phyloP scores from a whole-genome alignment of 2,797 vertebrate species.

The Lutjanus argentimaculatus region DNA sequence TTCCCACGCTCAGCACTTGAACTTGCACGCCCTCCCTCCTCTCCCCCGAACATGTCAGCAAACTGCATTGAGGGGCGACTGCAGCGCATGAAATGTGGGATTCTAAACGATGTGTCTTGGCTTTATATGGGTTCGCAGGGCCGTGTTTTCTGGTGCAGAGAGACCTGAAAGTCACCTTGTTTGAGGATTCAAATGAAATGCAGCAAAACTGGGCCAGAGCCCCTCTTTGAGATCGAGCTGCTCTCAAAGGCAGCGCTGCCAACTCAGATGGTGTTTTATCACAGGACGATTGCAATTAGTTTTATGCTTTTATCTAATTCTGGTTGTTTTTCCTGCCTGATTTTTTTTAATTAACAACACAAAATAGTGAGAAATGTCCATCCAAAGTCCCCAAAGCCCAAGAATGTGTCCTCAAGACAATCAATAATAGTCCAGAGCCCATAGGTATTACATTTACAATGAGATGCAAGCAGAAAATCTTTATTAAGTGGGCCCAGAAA shows the following conservation, averaged over 20 bases:
- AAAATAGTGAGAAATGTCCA: not conserved
- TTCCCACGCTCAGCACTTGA: slow-evolving; percentile 81
- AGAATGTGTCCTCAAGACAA: not conserved
- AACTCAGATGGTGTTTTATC: slow-evolving; percentile 23
- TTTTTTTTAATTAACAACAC: no score
- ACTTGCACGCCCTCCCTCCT: slow-evolving; percentile 61
- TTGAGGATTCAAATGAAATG: slow-evolving; percentile 59
- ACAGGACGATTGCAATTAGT: slow-evolving; percentile 12
- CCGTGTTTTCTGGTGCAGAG: slow-evolving; percentile 46
- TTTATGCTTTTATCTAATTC: slow-evolving; percentile 24
- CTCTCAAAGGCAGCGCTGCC: slow-evolving; percentile 31
- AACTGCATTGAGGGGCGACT: slow-evolving; percentile 51
- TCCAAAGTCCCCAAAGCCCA: not conserved
- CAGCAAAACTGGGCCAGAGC: slow-evolving; percentile 65
- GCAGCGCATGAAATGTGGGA: slow-evolving; percentile 50
- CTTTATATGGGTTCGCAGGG: slow-evolving; percentile 13
- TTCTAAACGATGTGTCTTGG: slow-evolving; percentile 29
- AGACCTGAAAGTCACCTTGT: slow-evolving; percentile 74
- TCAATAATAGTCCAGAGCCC: not conserved
- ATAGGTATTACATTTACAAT: not conserved
- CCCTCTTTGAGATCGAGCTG: slow-evolving; percentile 15
- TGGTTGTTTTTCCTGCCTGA: slow-evolving; percentile 9
- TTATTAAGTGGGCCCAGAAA: not conserved
- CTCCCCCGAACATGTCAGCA: slow-evolving; percentile 51
- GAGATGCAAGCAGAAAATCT: not conserved